phyloP scores from a whole-genome alignment of 2,888 invertebrate species.

The Stratiomys singularior region DNA sequence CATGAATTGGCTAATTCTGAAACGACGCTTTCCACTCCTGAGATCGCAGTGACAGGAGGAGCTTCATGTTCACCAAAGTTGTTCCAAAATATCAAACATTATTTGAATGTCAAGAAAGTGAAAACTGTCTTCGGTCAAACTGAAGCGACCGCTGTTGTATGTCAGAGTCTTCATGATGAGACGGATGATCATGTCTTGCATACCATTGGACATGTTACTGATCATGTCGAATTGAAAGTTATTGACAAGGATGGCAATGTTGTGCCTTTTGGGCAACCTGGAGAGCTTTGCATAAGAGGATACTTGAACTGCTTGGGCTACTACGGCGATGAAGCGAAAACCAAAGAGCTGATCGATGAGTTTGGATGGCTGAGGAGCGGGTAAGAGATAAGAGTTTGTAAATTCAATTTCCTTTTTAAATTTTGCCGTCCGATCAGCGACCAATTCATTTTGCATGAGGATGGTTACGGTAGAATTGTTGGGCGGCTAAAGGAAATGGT shows the following conservation, averaged over 20 bases:
- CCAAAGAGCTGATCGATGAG: constrained; percentile 71
- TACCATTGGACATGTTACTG: constrained; percentile 69
- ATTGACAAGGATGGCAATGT: constrained; percentile 71
- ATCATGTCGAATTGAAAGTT: constrained; percentile 70
- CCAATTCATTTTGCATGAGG: constrained; percentile 71
- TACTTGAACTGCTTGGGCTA: constrained; percentile 79
- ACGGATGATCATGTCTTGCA: constrained; percentile 63
- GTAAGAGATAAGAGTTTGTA: constrained; percentile 59
- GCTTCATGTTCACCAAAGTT: constrained; percentile 75
- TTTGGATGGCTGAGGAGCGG: constrained; percentile 83
- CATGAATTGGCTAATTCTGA: constrained; percentile 60
- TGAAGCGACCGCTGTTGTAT: constrained; percentile 69
- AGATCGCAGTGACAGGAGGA: constrained; percentile 76
- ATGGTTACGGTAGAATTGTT: constrained; percentile 75
- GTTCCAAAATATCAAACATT: constrained; percentile 67
- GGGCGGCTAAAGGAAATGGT: constrained; percentile 82
- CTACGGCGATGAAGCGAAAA: constrained; percentile 77
- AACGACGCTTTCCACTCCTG: constrained; percentile 65
- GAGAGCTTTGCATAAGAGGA: constrained; percentile 79
- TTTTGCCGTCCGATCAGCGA: constrained; percentile 55
- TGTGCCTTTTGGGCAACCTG: constrained; percentile 74
- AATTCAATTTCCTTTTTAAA: background rate
- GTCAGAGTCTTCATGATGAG: constrained; percentile 68
- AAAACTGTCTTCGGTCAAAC: constrained; percentile 71
- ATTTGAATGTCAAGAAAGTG: constrained; percentile 67